A percentile compares a stretch with the other conserved stretches of the same genome.
phyloP scores from a whole-genome alignment of 2,113 vertebrate genomes.

The Antechinus flavipes region DNA sequence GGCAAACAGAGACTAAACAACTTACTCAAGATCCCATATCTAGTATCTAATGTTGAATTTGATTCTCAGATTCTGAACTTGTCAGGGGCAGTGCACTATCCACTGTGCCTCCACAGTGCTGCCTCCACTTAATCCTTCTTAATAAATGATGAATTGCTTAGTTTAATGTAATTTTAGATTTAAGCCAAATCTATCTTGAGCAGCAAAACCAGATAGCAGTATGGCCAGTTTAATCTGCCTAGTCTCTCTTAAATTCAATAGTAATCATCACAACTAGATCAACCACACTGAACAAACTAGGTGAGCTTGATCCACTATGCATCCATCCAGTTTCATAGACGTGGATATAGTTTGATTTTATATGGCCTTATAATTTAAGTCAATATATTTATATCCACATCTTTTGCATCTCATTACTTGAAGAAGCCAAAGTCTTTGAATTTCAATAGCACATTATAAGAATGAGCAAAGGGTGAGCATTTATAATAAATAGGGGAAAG shows the following conservation, averaged over 20 bases:
- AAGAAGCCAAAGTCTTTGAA: slow-evolving; percentile 19
- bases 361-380: background rate
- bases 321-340: background rate
- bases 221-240: background rate
- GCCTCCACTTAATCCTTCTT: background rate
- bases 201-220: background rate
- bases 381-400: background rate
- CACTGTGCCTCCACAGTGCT: background rate
- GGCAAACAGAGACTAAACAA: background rate
- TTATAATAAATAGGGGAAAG: slow-evolving; percentile 41
- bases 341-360: background rate
- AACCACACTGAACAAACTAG: background rate
- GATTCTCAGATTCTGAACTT: background rate
- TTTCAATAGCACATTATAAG: slow-evolving; percentile 36
- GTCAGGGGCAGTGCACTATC: background rate
- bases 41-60: background rate
- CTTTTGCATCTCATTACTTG: slow-evolving; percentile 29
- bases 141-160: background rate
- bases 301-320: background rate
- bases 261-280: background rate
- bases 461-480: slow-evolving; percentile 28
- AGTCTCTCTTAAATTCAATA: background rate
- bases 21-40: background rate
- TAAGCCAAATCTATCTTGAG: background rate
- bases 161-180: background rate